Conservation (phyloP, 1,140 invertebrate genomes). For the Drosophila aff. region DNA sequence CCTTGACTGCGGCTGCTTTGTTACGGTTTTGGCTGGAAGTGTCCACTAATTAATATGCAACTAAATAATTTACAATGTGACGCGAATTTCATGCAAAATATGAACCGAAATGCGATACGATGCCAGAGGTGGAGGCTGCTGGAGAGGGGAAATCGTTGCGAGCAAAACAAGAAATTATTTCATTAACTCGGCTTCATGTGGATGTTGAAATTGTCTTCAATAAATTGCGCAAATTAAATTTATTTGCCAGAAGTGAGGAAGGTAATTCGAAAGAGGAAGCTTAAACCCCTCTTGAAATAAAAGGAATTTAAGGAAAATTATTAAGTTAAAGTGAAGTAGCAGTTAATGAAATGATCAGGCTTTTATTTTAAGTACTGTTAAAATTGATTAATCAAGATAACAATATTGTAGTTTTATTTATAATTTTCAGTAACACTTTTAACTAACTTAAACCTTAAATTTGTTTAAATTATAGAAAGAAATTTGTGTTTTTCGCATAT, state of each 20-base stretch:
- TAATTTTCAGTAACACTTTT: rapidly evolving
- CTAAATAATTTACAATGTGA: constrained; percentile 70
- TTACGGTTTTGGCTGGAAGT: constrained; percentile 49
- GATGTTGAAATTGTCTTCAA: constrained; percentile 57
- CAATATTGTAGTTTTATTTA: too few relatives aligned
- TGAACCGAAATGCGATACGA: constrained; percentile 17
- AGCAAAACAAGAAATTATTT: constrained; percentile 51
- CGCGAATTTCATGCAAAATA: constrained; percentile 65
- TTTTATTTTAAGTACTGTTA: not conserved
- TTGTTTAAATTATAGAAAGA: not conserved
- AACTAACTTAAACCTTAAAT: not conserved
- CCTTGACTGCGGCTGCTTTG: constrained; percentile 11
- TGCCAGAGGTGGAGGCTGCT: not conserved
- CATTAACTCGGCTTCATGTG: constrained; percentile 41
- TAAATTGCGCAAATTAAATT: constrained; percentile 57
- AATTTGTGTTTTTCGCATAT: not conserved
- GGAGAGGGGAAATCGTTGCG: not conserved
- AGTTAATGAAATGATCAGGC: not conserved
- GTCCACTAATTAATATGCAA: constrained; percentile 73
- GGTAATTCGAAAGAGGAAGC: not conserved
- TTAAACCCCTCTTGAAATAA: constrained; percentile 22
- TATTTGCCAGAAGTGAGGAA: constrained; percentile 10
- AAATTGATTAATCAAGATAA: not conserved
- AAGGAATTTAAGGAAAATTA: not conserved
- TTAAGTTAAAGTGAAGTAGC: not conserved